Evolutionary conservation across 2,888 invertebrate species (phyloP).

Genomic region (Cacoxenus indagator): DNA sequence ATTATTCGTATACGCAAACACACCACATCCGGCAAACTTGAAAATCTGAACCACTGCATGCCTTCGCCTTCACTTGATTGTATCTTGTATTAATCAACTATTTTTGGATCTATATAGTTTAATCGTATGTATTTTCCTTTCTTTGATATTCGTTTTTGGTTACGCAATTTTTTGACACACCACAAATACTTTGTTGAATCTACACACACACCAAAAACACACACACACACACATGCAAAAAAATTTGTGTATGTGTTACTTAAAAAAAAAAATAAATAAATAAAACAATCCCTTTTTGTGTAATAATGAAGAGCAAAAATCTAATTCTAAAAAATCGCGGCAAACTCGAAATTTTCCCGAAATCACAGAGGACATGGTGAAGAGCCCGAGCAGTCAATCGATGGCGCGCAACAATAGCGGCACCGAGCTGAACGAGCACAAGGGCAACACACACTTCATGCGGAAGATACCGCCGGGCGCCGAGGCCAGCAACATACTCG

Average conservation of each 20-base stretch:
- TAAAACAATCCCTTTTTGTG: conserved; percentile 23
- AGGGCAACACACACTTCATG: conserved; percentile 93
- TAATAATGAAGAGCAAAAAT: conserved; percentile 63
- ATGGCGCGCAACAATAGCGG: conserved; percentile 86
- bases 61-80: neutral
- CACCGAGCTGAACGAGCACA: conserved; percentile 73
- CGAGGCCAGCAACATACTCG: conserved; percentile 96
- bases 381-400: conserved; percentile 86
- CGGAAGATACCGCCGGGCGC: conserved; percentile 96
- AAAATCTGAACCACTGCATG: neutral
- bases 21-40: neutral
- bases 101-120: conserved; percentile 8
- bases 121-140: conserved; percentile 15
- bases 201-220: neutral
- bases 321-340: conserved; percentile 58
- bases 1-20: too few species aligned
- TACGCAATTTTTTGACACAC: conserved; percentile 1
- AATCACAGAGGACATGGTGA: conserved; percentile 77
- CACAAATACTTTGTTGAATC: conserved; percentile 2
- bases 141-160: conserved; percentile 13
- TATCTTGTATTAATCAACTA: neutral
- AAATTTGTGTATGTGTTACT: neutral
- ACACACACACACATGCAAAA: too few species aligned
- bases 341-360: conserved; percentile 51
- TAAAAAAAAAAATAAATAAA: neutral